A percentile compares a stretch with the other conserved stretches of the same genome.
These are phyloP conservation scores for Anhinga rufa DNA, from an alignment of 2,113 vertebrate species.

Conservation along the genomic window DNA sequence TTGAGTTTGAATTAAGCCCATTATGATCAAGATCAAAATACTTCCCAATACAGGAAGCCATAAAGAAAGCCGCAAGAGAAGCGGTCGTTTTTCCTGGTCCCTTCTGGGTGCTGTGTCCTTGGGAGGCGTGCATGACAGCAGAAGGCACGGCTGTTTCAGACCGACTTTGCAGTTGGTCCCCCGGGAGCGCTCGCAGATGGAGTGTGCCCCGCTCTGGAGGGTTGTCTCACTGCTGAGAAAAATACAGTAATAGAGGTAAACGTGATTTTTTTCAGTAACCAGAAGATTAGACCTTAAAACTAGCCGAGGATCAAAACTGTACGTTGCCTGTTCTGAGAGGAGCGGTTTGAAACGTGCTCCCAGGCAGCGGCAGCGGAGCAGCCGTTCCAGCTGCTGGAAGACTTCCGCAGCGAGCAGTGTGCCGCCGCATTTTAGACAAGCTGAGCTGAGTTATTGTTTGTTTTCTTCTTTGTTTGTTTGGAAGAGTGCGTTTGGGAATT, in stretches of 20 bases:
- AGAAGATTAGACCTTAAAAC: background rate
- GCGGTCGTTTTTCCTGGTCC: rapidly evolving
- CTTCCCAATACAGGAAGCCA: background rate
- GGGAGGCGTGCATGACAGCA: background rate
- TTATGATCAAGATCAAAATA: background rate
- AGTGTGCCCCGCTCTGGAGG: rapidly evolving
- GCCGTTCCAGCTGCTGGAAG: background rate
- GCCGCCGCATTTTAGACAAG: background rate
- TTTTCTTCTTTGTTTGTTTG: background rate
- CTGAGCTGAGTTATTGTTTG: background rate
- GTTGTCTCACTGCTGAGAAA: background rate
- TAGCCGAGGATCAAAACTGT: background rate
- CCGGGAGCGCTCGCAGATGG: rapidly evolving
- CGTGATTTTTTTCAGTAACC: background rate
- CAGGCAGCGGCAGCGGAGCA: background rate
- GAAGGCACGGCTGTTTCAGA: background rate
- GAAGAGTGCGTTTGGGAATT: background rate
- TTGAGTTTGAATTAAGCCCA: background rate
- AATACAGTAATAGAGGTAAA: background rate
- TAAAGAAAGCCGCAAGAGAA: background rate
- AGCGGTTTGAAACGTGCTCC: background rate
- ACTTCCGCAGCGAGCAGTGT: background rate
- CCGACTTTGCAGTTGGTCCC: background rate
- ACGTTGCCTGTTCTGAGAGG: background rate
- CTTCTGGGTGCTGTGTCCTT: background rate